Evolutionary conservation across 2,888 invertebrate genomes (phyloP).

Genomic region (Dicranocentrus wangi): DNA sequence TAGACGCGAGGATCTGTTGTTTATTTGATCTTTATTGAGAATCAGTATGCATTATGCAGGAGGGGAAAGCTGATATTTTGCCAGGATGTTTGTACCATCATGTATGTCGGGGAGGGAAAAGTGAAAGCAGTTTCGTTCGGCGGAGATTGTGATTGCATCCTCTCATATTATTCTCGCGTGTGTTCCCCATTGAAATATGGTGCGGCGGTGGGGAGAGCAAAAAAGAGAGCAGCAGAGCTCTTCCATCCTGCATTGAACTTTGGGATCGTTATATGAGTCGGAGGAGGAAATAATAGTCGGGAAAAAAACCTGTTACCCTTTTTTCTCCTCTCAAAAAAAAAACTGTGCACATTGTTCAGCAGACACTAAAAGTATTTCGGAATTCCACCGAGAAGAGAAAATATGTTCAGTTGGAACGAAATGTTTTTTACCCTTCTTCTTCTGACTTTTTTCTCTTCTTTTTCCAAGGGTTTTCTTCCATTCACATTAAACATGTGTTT

Average conservation of each 20-base stretch:
- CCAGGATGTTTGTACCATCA: too few relatives aligned
- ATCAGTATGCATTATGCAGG: constrained; percentile 45
- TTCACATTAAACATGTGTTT: too few relatives aligned
- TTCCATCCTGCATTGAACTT: neutral
- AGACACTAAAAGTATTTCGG: too few relatives aligned
- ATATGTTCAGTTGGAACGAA: too few relatives aligned
- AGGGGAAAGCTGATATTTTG: constrained; percentile 29
- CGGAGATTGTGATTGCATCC: constrained; percentile 10
- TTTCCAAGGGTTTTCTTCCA: too few relatives aligned
- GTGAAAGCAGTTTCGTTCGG: neutral
- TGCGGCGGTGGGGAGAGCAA: neutral
- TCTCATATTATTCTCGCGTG: neutral
- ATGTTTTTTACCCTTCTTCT: too few relatives aligned
- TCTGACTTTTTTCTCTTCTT: too few relatives aligned
- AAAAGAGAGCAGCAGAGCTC: neutral
- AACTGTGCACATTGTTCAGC: too few relatives aligned
- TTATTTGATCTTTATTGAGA: constrained; percentile 56
- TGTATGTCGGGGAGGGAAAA: neutral
- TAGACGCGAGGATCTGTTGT: constrained; percentile 4
- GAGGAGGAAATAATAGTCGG: too few relatives aligned
- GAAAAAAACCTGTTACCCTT: neutral
- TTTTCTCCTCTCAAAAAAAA: too few relatives aligned
- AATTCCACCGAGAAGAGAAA: too few relatives aligned
- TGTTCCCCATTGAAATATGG: neutral
- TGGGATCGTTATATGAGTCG: neutral